Evolutionary conservation across 2,888 invertebrate genomes (phyloP), one percentile per base, ranked within the genome.

Genomic region (Pollenia angustigena): DNA sequence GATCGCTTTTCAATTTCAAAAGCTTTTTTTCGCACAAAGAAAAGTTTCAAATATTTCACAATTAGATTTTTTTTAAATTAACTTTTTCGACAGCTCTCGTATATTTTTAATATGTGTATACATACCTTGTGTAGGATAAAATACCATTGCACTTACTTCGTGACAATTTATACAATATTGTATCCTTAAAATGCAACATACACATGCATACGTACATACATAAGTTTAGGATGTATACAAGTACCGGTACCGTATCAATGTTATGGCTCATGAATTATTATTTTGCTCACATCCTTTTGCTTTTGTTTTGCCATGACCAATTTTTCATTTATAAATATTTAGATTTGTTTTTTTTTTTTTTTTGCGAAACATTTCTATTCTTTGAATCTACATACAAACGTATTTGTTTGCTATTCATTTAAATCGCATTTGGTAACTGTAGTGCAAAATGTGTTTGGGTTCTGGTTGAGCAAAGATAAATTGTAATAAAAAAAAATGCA

Each of bases 391-490:
- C 42, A 8, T 58, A 56, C 54, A 32, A 16, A 11, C 50, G 4
- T 69, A 69, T 60, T 60, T 75, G 16, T 72, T 78, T 58, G 54
- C n/a, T n/a, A 60, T 72, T 52, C 58, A 72, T 11, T 85, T 42
- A 16, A 78, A 79, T 81, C 60, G 46, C 66, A 78, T 85, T 85
- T 74, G 64, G 54, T 85, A 78, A 56, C 46, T 68, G 69, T 56
- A 62, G 72, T 81, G 68, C 44, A 82, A 82, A 85, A 69, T 79
- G 46, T 56, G 75, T 74, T 82, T 66, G 81, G 62, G 60, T 85
- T 82, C 74, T 85, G 81, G 66, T 74, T 79, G 78, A 85, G 81
- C 56, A 74, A 56, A 74, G 85, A 85, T 85, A 82, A 85, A 79
- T 85, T 79, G 12, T 48, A 71, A 69, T 80, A 75, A 62, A 84